phyloP scores from a whole-genome alignment of 2,888 invertebrate genomes.

The Cyclophora albipunctata region DNA sequence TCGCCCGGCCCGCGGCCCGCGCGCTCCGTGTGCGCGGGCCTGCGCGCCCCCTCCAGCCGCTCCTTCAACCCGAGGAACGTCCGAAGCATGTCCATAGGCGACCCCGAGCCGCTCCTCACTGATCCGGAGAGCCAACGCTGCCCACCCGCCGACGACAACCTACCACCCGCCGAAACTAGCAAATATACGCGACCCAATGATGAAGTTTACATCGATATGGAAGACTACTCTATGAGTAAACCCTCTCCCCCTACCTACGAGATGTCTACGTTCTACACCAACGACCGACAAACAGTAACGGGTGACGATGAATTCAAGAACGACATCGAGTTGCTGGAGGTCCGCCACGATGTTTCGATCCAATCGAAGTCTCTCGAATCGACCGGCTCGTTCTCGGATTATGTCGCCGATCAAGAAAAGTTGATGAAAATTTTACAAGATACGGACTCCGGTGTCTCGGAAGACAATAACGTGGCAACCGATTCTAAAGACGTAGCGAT shows the following conservation, averaged over 20 bases:
- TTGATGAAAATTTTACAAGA: conserved; percentile 32
- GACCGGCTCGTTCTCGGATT: conserved; percentile 31
- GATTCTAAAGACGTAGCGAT: too few species aligned
- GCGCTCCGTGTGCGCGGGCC: conserved; percentile 1
- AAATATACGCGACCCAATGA: too few species aligned
- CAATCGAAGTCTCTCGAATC: background rate
- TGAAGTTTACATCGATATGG: too few species aligned
- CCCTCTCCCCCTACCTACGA: too few species aligned
- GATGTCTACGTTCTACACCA: too few species aligned
- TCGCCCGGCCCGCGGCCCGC: too few species aligned
- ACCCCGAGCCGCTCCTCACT: conserved; percentile 12
- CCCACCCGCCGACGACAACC: too few species aligned
- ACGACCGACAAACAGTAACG: too few species aligned
- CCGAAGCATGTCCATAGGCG: conserved; percentile 46
- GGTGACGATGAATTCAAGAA: too few species aligned
- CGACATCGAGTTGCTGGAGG: too few species aligned
- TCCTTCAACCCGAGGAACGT: conserved; percentile 46
- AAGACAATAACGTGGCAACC: conserved; percentile 4
- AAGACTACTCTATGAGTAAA: too few species aligned
- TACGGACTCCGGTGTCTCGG: conserved; percentile 8
- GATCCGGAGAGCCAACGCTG: conserved; percentile 6
- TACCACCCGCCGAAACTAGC: too few species aligned
- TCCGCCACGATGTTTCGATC: background rate
- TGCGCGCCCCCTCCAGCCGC: conserved; percentile 9
- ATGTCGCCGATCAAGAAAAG: conserved; percentile 36